Base-by-base conservation (phyloP, 92 coral and sea anemone species). In the Zoanthus solanderi region DNA sequence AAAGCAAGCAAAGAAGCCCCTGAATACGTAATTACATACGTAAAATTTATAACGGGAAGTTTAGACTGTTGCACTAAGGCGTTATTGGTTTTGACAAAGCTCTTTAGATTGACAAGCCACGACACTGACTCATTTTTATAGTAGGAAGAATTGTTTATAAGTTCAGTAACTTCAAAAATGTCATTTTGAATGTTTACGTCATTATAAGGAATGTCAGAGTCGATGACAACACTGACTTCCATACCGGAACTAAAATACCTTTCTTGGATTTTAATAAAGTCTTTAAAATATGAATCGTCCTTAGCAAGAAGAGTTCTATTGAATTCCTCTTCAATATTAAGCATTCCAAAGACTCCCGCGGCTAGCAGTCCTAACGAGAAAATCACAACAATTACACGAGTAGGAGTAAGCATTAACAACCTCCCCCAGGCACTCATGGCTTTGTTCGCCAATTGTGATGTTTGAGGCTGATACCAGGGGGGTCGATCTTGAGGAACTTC, bases 381-480 rank as follows among this genome's bases (percentile, higher is more conserved):
- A 5, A 92, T 52, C 28, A 88, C 87, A 23, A 94, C 94, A n/a
- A 79, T 7, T 5, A 85, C 76, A 78, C 88, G 85, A 13, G 82
- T 89, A 4, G 91, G 90, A 42, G 74, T 32, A 15, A 72, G 48
- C 89, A 88, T 94, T 31, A 94, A 79, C 13, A 90, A 60, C 76
- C 65, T 90, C 3, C 87, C 93, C 94, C 94, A 94, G 48, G 84
- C 92, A 37, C 72, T 75, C 93, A 94, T 87, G 32, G 83, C 80
- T 56, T 75, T 92, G 78, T 88, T 90, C 16, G 92, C 75, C 34
- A 87, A 53, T 63, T 78, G 92, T n/a, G 42, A 80, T 45, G 54
- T 76, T 14, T 75, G 78, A 17, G 94, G 94, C 31, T 82, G 81
- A 89, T 86, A 83, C 92, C 92, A 89, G 32, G 90, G 75, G 44